Evolutionary conservation across 1,140 invertebrate species (phyloP), one percentile per base, ranked within the genome.

Genomic region (Sipha flava): DNA sequence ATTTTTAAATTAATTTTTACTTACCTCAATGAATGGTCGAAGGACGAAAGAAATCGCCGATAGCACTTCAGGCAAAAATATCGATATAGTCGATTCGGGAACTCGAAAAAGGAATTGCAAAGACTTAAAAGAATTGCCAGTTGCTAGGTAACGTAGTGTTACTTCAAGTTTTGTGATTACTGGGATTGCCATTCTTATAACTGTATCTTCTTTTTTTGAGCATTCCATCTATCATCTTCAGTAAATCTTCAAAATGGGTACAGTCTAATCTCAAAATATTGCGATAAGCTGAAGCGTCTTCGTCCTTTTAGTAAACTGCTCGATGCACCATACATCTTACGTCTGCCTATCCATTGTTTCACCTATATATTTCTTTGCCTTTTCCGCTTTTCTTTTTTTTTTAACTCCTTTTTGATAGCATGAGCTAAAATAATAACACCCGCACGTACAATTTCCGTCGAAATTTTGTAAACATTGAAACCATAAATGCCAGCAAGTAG

Each of bases 91-190:
- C 3, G 14, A 57, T n/a, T 57, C 83, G 82, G 83, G 75, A 84
- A 72, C 79, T 68, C 29, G 62, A 83, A 84, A 52, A 82, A 80
- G 73, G 83, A 82, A 34, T 82, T 81, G 47, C 83, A 66, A 75
- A 80, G 82, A 49, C 37, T 75, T 73, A 81, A 83, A 29, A 68
- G 81, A 37, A 81, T 84, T 82, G 47, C 83, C 82, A 57, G 79
- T 84, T 81, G 82, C 80, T 49, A 84, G 79, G 80, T 81, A 84
- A 57, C 82, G 70, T 68, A 84, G 80, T 62, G 83, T 83, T n/a
- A 83, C 79, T 68, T 81, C 82, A 23, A 83, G 81, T 81, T 80
- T 82, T 70, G 49, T 75, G 66, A 80, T 73, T 75, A 81, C 73
- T 31, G 73, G 21, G 68, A 82, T 81, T 59, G 82, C 68, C 21